Conservation (phyloP, 2,113 vertebrate genomes). For the Sardina pilchardus region DNA sequence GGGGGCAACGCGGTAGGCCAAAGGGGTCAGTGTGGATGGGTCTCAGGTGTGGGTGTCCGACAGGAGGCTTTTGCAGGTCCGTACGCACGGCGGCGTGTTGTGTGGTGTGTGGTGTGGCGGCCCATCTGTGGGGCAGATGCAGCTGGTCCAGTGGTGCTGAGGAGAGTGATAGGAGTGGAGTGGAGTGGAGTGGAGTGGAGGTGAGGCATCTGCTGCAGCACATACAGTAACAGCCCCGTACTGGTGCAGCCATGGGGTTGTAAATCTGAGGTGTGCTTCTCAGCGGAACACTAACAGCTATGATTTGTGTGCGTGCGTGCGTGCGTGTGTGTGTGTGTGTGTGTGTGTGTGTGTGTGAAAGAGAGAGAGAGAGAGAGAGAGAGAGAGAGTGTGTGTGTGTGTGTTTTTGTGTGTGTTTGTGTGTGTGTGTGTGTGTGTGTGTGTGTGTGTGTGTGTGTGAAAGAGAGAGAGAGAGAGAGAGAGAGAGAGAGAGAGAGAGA, state of each 20-base stretch:
- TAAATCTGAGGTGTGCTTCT: not conserved
- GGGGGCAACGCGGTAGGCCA: not conserved
- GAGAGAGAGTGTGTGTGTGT: not conserved
- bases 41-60: constrained; percentile 8
- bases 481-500: too few species aligned
- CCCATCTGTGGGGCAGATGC: not conserved
- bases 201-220: not conserved
- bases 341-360: not conserved
- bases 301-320: not conserved
- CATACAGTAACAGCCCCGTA: not conserved
- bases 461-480: too few species aligned
- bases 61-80: not conserved
- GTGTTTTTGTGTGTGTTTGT: not conserved
- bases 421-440: not conserved
- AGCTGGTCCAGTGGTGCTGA: not conserved
- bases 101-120: not conserved
- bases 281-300: not conserved
- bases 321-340: not conserved
- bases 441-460: not conserved
- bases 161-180: not conserved
- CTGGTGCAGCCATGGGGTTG: not conserved
- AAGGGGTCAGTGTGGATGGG: not conserved
- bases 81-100: not conserved
- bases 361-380: too few species aligned
- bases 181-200: not conserved